Evolutionary conservation across 2,113 vertebrate species (phyloP).

Genomic region (Phrynocephalus versicolor): DNA sequence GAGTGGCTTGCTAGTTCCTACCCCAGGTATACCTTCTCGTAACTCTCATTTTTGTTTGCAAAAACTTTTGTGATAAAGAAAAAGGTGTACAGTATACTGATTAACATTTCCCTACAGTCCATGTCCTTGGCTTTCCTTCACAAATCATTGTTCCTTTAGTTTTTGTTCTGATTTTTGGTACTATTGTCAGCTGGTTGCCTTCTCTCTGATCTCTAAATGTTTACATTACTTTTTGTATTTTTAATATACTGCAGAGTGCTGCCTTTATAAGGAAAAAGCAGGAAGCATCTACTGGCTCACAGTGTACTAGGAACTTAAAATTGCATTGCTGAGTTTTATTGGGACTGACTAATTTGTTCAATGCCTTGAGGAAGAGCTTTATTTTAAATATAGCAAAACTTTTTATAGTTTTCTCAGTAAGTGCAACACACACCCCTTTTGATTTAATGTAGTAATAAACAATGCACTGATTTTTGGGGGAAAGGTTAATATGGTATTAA

Average conservation of each 20-base stretch:
- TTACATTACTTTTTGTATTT: conserved; percentile 16
- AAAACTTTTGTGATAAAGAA: background rate
- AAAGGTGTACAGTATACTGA: background rate
- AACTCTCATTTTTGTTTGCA: background rate
- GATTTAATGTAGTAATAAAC: background rate
- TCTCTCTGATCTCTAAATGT: background rate
- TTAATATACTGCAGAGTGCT: conserved; percentile 20
- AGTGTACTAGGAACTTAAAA: conserved; percentile 7
- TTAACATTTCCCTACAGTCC: background rate
- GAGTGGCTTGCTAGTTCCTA: too few relatives aligned
- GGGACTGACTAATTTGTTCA: conserved; percentile 10
- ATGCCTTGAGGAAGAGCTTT: conserved; percentile 29
- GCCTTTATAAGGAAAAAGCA: background rate
- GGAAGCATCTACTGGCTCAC: background rate
- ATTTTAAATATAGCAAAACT: conserved; percentile 11
- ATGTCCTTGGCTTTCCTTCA: background rate
- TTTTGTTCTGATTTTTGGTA: too few relatives aligned
- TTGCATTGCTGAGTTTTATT: conserved; percentile 1
- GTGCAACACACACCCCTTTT: background rate
- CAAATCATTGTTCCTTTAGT: background rate
- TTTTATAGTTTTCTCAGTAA: conserved; percentile 14
- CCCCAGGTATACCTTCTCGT: background rate
- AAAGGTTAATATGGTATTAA: too few relatives aligned
- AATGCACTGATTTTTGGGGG: background rate
- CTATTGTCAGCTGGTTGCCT: too few relatives aligned